phyloP scores from a whole-genome alignment of 2,888 invertebrate species.

The Polyommatus icarus region DNA sequence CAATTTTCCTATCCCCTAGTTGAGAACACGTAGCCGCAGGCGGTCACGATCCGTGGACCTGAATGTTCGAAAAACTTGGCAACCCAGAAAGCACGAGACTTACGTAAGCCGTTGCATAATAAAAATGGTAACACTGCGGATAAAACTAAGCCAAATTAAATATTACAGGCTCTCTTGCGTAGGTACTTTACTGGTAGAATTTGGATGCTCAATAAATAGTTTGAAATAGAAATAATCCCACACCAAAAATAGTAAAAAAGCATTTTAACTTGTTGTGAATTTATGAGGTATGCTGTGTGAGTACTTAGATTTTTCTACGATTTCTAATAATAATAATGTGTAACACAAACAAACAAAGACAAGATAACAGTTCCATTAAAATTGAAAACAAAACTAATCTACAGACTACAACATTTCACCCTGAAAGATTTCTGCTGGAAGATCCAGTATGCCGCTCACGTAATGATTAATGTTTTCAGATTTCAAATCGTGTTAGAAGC shows the following conservation, averaged over 20 bases:
- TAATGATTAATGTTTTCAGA: constrained; percentile 24
- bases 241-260: too few relatives aligned
- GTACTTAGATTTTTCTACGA: neutral
- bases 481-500: neutral
- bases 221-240: too few relatives aligned
- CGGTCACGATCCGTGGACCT: constrained; percentile 35
- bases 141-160: constrained; percentile 24
- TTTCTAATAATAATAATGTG: too few relatives aligned
- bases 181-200: neutral
- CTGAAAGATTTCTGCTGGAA: neutral
- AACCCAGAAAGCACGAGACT: constrained; percentile 33
- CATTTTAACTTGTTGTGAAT: too few relatives aligned
- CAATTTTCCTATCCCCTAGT: constrained; percentile 32
- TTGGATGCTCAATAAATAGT: neutral
- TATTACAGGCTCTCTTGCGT: neutral
- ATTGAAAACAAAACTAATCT: neutral
- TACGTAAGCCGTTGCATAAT: constrained; percentile 28
- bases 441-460: constrained; percentile 15
- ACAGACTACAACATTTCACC: neutral
- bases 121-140: constrained; percentile 28
- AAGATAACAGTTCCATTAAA: neutral
- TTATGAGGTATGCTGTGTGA: too few relatives aligned
- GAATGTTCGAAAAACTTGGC: constrained; percentile 40
- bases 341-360: neutral
- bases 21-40: constrained; percentile 31